phyloP scores from a whole-genome alignment of 2,888 invertebrate genomes.

The Lycophotia porphyrea region DNA sequence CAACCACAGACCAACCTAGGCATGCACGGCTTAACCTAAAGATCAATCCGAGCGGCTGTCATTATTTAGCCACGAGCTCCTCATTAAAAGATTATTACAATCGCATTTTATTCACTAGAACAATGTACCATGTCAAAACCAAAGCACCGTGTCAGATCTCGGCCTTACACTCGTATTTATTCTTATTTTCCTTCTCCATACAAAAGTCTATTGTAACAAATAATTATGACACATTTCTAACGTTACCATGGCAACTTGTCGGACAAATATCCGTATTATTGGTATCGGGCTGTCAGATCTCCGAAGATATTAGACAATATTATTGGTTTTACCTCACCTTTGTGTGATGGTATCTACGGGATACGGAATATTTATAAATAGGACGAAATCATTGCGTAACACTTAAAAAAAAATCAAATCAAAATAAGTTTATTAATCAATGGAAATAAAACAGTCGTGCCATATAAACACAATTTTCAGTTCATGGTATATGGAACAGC shows the following conservation, averaged over 20 bases:
- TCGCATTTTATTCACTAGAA: neutral
- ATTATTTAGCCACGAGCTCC: too few species aligned
- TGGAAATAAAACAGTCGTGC: too few species aligned
- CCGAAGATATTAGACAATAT: constrained; percentile 14
- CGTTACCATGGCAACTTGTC: constrained; percentile 11
- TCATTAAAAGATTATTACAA: neutral
- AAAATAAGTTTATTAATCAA: too few species aligned
- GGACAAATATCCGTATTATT: constrained; percentile 19
- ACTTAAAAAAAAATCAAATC: too few species aligned
- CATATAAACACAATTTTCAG: too few species aligned
- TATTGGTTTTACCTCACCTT: constrained; percentile 32
- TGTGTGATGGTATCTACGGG: neutral
- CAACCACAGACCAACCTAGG: too few species aligned
- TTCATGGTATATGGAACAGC: too few species aligned
- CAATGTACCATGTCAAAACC: neutral
- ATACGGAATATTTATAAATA: neutral
- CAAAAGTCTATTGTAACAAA: constrained; percentile 17
- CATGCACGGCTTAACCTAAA: too few species aligned
- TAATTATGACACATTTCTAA: constrained; percentile 26
- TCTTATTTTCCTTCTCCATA: constrained; percentile 10
- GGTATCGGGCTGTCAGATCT: constrained; percentile 19
- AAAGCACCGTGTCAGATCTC: neutral
- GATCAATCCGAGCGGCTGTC: too few species aligned
- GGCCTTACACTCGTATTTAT: constrained; percentile 9
- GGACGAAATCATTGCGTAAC: neutral